phyloP scores from a whole-genome alignment of 2,113 vertebrate genomes.

The Urocolius indicus region DNA sequence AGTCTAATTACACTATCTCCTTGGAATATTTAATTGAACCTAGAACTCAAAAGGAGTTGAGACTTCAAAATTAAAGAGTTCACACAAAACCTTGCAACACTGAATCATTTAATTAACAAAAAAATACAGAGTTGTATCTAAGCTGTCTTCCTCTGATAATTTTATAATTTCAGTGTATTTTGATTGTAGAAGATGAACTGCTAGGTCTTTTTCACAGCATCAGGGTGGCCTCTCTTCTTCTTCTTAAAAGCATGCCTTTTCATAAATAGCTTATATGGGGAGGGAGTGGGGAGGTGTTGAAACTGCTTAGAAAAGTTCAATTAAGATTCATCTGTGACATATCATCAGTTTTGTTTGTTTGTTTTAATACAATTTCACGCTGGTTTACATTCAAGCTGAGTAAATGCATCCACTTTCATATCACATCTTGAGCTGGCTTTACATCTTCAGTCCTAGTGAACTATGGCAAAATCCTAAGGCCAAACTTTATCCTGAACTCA shows the following conservation, averaged over 20 bases:
- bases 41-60: background rate
- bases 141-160: background rate
- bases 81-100: background rate
- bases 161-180: background rate
- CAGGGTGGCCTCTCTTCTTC: background rate
- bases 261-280: background rate
- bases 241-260: background rate
- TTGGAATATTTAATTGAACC: background rate
- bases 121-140: background rate
- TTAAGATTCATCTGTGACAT: background rate
- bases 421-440: background rate
- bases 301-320: background rate
- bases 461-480: background rate
- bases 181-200: background rate
- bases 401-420: background rate
- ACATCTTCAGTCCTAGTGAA: background rate
- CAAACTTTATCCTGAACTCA: background rate
- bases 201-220: background rate
- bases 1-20: background rate
- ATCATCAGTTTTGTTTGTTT: background rate
- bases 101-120: background rate
- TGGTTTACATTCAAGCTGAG: background rate
- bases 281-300: background rate
- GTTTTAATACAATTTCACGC: background rate
- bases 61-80: background rate